These are phyloP conservation scores for Ditula angustiorana DNA, from an alignment of 2,888 invertebrate species.

Conservation along the genomic window DNA sequence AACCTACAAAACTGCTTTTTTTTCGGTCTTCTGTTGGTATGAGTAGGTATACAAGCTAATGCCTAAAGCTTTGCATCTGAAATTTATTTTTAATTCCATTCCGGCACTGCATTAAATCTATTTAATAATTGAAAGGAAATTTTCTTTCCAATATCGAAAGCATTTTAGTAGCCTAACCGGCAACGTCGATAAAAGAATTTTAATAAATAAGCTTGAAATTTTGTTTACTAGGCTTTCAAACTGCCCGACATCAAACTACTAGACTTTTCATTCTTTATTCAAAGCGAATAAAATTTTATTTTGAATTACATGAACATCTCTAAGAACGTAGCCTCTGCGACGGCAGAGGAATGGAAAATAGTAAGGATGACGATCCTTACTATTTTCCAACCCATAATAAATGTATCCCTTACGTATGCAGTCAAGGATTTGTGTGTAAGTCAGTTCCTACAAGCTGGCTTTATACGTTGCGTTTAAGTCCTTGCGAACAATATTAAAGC, in stretches of 20 bases:
- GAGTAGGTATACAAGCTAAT: background rate
- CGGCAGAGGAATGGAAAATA: no score
- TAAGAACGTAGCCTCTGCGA: background rate
- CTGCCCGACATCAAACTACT: background rate
- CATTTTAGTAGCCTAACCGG: conserved; percentile 1
- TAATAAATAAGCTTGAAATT: conserved; percentile 14
- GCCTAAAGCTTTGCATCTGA: background rate
- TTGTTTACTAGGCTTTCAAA: background rate
- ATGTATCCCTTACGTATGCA: background rate
- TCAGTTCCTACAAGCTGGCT: conserved; percentile 49
- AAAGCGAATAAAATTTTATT: background rate
- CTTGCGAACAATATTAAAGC: conserved; percentile 81
- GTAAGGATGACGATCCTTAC: background rate
- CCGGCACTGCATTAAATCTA: background rate
- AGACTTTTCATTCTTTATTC: background rate
- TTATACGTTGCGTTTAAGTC: conserved; percentile 76
- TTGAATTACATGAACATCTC: background rate
- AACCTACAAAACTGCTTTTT: no score
- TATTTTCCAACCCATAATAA: background rate
- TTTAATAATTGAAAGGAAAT: conserved; percentile 1
- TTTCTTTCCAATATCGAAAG: conserved; percentile 16
- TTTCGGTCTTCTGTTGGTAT: background rate
- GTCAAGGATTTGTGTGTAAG: conserved; percentile 14
- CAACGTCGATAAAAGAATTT: conserved; percentile 18
- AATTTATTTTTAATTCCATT: background rate